Evolutionary conservation across 2,797 vertebrate species (phyloP).

Genomic region (Petrocephalus sullivani): DNA sequence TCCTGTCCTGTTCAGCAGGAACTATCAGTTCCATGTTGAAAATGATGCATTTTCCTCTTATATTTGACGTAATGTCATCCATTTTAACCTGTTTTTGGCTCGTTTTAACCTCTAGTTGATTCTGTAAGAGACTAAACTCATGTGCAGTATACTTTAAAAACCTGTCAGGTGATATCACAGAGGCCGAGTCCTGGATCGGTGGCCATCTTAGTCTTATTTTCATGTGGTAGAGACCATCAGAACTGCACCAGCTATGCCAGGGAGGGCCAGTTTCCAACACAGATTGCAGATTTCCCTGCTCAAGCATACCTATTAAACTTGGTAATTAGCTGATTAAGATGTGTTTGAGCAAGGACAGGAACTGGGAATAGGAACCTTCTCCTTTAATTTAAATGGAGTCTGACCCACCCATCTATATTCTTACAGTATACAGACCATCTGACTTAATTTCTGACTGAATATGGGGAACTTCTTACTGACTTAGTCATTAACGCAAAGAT

Average conservation of each 20-base stretch:
- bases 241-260: not conserved
- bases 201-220: slow-evolving; percentile 37
- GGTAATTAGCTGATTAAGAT: not conserved
- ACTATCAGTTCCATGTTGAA: too few species aligned
- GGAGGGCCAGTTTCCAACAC: too few species aligned
- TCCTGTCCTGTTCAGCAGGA: too few species aligned
- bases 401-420: not conserved
- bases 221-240: slow-evolving; percentile 14
- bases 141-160: slow-evolving; percentile 40
- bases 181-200: slow-evolving; percentile 41
- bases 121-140: slow-evolving; percentile 16
- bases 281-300: too few species aligned
- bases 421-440: not conserved
- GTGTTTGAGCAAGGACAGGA: not conserved
- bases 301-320: too few species aligned
- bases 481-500: not conserved
- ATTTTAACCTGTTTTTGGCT: too few species aligned
- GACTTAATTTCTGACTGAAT: not conserved
- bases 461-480: not conserved
- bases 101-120: slow-evolving; percentile 1
- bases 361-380: not conserved
- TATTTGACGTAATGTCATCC: too few species aligned
- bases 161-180: slow-evolving; percentile 44
- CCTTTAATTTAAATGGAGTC: not conserved
- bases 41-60: too few species aligned